These are phyloP conservation scores for Chionodraco myersi DNA, from an alignment of 2,113 vertebrate species.

Conservation along the genomic window DNA sequence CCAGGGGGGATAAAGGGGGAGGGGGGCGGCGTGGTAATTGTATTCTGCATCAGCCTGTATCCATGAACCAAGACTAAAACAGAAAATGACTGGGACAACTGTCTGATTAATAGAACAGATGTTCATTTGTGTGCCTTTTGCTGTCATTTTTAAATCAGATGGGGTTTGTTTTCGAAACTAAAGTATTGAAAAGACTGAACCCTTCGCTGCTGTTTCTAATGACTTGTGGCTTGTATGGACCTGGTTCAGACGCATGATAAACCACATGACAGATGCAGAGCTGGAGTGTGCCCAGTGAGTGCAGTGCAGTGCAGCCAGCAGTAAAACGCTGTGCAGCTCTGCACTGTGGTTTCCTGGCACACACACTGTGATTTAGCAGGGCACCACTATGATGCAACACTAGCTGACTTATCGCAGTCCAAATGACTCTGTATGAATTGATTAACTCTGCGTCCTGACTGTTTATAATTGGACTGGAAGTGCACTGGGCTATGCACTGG, in stretches of 20 bases:
- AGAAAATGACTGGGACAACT: slow-evolving; percentile 28
- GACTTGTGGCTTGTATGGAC: slow-evolving; percentile 15
- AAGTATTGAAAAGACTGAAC: slow-evolving; percentile 18
- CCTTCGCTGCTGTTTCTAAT: slow-evolving; percentile 21
- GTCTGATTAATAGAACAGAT: slow-evolving; percentile 36
- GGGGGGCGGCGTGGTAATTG: slow-evolving; percentile 29
- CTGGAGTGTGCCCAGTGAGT: slow-evolving; percentile 19
- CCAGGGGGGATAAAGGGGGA: background rate
- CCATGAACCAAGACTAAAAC: slow-evolving; percentile 32
- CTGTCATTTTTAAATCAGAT: background rate
- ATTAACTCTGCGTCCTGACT: slow-evolving; percentile 64
- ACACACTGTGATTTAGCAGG: slow-evolving; percentile 56
- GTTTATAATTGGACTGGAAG: slow-evolving; percentile 73
- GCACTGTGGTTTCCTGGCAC: slow-evolving; percentile 50
- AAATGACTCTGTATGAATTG: slow-evolving; percentile 74
- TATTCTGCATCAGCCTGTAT: slow-evolving; percentile 31
- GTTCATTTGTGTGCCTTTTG: slow-evolving; percentile 20
- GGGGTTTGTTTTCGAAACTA: background rate
- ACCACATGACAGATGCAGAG: slow-evolving; percentile 25
- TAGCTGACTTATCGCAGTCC: slow-evolving; percentile 65
- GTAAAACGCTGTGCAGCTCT: slow-evolving; percentile 55
- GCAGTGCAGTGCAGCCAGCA: slow-evolving; percentile 44
- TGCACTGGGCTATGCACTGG: slow-evolving; percentile 46
- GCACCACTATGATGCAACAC: slow-evolving; percentile 69
- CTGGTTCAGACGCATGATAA: slow-evolving; percentile 17